Evolutionary conservation across 2,888 invertebrate species (phyloP).

Genomic region (Drosophila differens): DNA sequence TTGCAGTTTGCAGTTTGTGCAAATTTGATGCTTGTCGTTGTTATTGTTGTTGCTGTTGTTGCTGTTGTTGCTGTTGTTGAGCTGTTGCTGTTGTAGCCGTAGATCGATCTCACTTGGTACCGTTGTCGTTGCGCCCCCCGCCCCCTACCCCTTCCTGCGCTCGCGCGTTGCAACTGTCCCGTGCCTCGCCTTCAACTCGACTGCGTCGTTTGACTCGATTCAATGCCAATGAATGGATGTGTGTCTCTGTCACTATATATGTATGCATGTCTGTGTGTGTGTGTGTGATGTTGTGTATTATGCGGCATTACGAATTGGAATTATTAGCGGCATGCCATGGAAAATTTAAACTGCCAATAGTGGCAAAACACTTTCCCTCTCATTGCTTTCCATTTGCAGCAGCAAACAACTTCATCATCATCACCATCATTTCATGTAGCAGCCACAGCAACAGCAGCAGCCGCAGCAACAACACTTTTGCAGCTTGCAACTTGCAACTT

Average conservation of each 20-base stretch:
- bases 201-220: slow-evolving; percentile 60
- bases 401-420: slow-evolving; percentile 51
- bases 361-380: slow-evolving; percentile 83
- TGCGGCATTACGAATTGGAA: slow-evolving; percentile 76
- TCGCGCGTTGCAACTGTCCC: slow-evolving; percentile 1
- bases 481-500: slow-evolving; percentile 52
- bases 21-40: slow-evolving; percentile 65
- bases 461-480: slow-evolving; percentile 22
- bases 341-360: slow-evolving; percentile 74
- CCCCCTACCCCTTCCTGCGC: neutral
- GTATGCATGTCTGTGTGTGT: slow-evolving; percentile 1
- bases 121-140: slow-evolving; percentile 57
- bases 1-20: slow-evolving; percentile 58
- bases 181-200: slow-evolving; percentile 15
- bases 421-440: slow-evolving; percentile 39
- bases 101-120: slow-evolving; percentile 76
- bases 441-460: slow-evolving; percentile 26
- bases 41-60: slow-evolving; percentile 23
- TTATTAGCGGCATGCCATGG: slow-evolving; percentile 78
- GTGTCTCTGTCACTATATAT: slow-evolving; percentile 27
- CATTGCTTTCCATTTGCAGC: slow-evolving; percentile 83
- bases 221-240: slow-evolving; percentile 78
- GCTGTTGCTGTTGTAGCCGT: slow-evolving; percentile 48
- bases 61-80: slow-evolving; percentile 27
- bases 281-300: slow-evolving; percentile 74